Evolutionary conservation across 2,113 vertebrate genomes (phyloP), one percentile per base, ranked within the genome.

Genomic region (Chamaetylas fuelleborni): DNA sequence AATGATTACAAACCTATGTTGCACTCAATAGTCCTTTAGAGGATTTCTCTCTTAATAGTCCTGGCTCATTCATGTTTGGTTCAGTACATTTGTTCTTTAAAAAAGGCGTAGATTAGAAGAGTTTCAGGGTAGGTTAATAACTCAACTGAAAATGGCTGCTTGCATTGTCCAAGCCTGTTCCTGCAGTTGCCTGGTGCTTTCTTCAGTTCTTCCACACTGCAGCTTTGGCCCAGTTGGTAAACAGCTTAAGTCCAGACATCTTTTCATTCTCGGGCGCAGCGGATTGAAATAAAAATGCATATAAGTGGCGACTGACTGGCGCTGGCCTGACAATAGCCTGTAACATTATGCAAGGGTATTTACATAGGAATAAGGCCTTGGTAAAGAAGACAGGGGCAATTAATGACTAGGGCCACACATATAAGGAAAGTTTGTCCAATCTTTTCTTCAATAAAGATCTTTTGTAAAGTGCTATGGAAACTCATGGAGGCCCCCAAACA

Each of bases 311-410:
- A 98, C 98, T 97, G 97, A 96, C 98, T 98, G 98, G 98, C 97
- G 97, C 97, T 97, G 94, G 97, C 65, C 97, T 98, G 92, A 98
- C 98, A 98, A 98, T 98, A 97, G 98, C 95, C 97, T 96, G 97
- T 97, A 98, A 98, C 98, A 98, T 98, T 98, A 98, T 98, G 98
- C 98, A 98, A 98, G 97, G 97, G 97, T 98, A 98, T 98, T 98
- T 98, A 98, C 98, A 98, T 98, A 98, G 98, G 98, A 98, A 98
- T 98, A 98, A 98, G 98, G 97, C 97, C 97, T 97, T 93, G 80
- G 92, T 85, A 93, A 97, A 97, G 97, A 96, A 97, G 98, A 97
- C 96, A 86, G 97, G 97, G 94, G 95, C 97, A 98, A 97, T 98
- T 98, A 97, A 98, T 97, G 97, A 95, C 96, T 95, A 94, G 97